Evolutionary conservation across 1,140 invertebrate genomes (phyloP), one percentile per base, ranked within the genome.

Genomic region (Pinna nobilis): DNA sequence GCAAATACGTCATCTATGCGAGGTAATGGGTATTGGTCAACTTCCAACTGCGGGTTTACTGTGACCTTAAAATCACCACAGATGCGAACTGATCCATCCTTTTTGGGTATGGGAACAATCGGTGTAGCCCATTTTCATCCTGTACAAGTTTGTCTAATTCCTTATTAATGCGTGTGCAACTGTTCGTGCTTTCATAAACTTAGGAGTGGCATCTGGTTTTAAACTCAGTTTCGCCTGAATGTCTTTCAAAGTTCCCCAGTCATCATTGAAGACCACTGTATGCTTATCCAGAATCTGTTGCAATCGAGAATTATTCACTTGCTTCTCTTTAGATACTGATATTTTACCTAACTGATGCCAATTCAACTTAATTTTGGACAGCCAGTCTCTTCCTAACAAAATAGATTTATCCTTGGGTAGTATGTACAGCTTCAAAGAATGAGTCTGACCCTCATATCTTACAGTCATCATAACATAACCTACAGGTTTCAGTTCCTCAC

Each of bases 21-120:
- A 18, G 80, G 49, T 32, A 79, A 81, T 41, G 41, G 55, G 28
- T 68, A 67, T 25, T 51, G 47, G 37, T 76, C 49, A 11, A 73
- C 32, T 20, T 55, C 32, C 51, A 53, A 49, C 7, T 32, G 20
- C 20, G 33, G 49, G 63, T 84, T 83, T 0, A 83, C 57, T 1
- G 70, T 77, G 11, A 78, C 66, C 51, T 83, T 91, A 57, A 84
- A 89, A 69, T 89, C 87, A 13, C 86, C 86, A 76, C 87, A 87
- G n/a, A 87, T 73, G 11, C 87, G 70, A 9, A 90, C 75, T 25
- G 55, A 74, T 44, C 83, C 83, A 76, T 86, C 76, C 33, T 77
- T 49, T 79, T 89, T 89, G 6, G 81, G 37, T 9, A 89, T 80
- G 0, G 80, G 79, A 6, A 90, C 87, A 20, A 84, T 80, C 3